Evolutionary conservation across 1,140 invertebrate genomes (phyloP).

Genomic region (Maconellicoccus hirsutus): DNA sequence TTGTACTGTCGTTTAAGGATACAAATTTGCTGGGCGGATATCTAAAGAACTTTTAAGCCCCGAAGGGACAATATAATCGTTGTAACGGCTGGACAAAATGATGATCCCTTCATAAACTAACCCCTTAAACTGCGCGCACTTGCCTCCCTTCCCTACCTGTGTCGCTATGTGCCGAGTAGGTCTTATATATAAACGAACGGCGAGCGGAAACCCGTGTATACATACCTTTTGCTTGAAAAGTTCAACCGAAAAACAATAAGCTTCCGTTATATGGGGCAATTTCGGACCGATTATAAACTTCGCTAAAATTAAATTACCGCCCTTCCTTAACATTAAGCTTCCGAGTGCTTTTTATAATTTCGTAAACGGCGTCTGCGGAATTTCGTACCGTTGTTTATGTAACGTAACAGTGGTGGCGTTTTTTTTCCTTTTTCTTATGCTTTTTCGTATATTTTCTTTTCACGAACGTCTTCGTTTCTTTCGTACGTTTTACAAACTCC

Average conservation of each 20-base stretch:
- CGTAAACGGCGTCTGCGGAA: slow-evolving; percentile 6
- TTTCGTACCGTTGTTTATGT: background rate
- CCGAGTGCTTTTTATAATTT: background rate
- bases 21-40: slow-evolving; percentile 22
- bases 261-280: slow-evolving; percentile 7
- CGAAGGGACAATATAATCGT: slow-evolving; percentile 22
- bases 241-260: slow-evolving; percentile 9
- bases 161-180: background rate
- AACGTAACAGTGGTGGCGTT: background rate
- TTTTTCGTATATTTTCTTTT: too few species aligned
- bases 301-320: slow-evolving; percentile 2
- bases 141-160: background rate
- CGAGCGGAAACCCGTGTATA: background rate
- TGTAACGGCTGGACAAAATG: slow-evolving; percentile 22
- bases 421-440: too few species aligned
- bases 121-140: slow-evolving; percentile 15
- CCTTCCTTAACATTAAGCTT: slow-evolving; percentile 4
- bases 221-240: slow-evolving; percentile 4
- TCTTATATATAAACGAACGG: background rate
- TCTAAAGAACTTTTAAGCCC: slow-evolving; percentile 22
- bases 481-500: too few species aligned
- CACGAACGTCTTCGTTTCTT: too few species aligned
- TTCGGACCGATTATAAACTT: slow-evolving; percentile 8
- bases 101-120: slow-evolving; percentile 22
- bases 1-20: slow-evolving; percentile 18